Evolutionary conservation across 2,113 vertebrate species (phyloP).

Genomic region (Solenodon paradoxus): DNA sequence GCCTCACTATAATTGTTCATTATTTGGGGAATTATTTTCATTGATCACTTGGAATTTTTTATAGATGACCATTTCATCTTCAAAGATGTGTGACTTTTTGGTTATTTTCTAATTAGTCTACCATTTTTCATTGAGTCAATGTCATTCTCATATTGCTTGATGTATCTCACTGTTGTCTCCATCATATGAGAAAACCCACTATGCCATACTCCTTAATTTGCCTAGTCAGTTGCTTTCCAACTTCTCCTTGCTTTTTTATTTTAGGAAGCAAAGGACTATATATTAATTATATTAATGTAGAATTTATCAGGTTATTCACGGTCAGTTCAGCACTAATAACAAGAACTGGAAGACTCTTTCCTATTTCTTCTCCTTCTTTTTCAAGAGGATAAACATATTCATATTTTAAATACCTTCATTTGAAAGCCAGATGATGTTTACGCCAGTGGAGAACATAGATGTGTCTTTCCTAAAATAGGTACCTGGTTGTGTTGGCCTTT

Average conservation of each 20-base stretch:
- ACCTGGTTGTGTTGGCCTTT: slow-evolving; percentile 88
- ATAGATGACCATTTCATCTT: no score
- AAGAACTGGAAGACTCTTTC: slow-evolving; percentile 83
- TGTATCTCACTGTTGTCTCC: slow-evolving; percentile 83
- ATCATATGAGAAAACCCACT: slow-evolving; percentile 86
- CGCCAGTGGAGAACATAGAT: slow-evolving; percentile 86
- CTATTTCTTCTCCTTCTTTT: slow-evolving; percentile 87
- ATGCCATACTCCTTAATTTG: slow-evolving; percentile 87
- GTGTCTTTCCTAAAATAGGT: slow-evolving; percentile 88
- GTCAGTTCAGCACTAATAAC: slow-evolving; percentile 84
- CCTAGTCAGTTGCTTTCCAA: slow-evolving; percentile 87
- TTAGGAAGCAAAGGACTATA: slow-evolving; percentile 88
- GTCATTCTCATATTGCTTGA: slow-evolving; percentile 87
- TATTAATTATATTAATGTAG: slow-evolving; percentile 84
- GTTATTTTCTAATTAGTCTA: slow-evolving; percentile 85
- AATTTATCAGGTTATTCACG: slow-evolving; percentile 88
- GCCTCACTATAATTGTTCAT: no score
- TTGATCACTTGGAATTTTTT: no score
- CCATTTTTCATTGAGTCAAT: slow-evolving; percentile 87
- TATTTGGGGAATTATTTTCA: no score
- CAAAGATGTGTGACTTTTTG: slow-evolving; percentile 81
- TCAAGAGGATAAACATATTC: slow-evolving; percentile 89
- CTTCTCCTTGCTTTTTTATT: slow-evolving; percentile 86
- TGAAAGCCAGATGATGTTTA: slow-evolving; percentile 88
- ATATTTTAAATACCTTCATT: slow-evolving; percentile 86